A percentile compares a stretch with the other conserved stretches of the same genome.
These are phyloP conservation scores for Eupeodes luniger DNA, from an alignment of 2,888 invertebrate species.

Conservation along the genomic window DNA sequence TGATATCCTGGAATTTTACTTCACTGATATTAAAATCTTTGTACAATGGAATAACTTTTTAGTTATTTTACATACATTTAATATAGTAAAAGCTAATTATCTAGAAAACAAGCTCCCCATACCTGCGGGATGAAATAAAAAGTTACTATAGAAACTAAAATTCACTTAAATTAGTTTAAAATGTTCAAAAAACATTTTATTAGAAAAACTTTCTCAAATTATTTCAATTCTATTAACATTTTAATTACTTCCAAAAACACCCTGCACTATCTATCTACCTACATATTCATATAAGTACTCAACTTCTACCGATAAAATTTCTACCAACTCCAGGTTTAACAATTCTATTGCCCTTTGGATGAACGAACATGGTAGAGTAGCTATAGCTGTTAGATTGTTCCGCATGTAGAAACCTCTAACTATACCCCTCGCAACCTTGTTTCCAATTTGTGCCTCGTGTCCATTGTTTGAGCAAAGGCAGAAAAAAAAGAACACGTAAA, in stretches of 20 bases:
- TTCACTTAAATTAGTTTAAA: too few species aligned
- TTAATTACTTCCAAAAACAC: constrained; percentile 9
- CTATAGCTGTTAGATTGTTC: constrained; percentile 17
- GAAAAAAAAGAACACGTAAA: constrained; percentile 33
- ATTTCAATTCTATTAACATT: background rate
- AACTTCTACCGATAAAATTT: background rate
- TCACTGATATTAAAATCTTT: too few species aligned
- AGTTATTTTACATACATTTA: too few species aligned
- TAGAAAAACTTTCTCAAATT: too few species aligned
- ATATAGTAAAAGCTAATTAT: too few species aligned
- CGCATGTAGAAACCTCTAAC: constrained; percentile 18
- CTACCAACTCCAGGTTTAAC: constrained; percentile 28
- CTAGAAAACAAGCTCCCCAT: too few species aligned
- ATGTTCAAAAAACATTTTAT: too few species aligned
- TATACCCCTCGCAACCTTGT: constrained; percentile 56
- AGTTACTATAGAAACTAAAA: too few species aligned
- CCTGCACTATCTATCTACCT: background rate
- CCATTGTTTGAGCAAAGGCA: constrained; percentile 52
- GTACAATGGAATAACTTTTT: too few species aligned
- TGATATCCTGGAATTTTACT: too few species aligned
- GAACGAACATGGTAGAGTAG: constrained; percentile 43
- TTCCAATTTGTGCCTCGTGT: constrained; percentile 75
- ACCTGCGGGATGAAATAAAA: too few species aligned
- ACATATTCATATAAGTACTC: background rate
- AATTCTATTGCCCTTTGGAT: constrained; percentile 64